A percentile compares a stretch with the other conserved stretches of the same genome.
Evolutionary conservation across 1,140 invertebrate species (phyloP).

Genomic region (Bactericera cockerelli): DNA sequence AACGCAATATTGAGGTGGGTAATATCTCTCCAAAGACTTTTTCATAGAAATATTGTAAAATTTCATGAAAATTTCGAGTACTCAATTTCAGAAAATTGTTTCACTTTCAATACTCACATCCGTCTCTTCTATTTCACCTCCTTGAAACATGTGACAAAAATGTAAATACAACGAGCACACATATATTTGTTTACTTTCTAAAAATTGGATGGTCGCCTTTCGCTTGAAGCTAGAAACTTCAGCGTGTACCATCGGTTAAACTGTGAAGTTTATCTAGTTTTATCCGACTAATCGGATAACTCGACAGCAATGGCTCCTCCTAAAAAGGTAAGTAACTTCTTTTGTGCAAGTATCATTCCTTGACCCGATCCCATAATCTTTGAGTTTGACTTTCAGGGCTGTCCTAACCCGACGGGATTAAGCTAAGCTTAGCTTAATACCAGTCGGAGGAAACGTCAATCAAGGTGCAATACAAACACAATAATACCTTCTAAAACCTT

Average conservation of each 20-base stretch:
- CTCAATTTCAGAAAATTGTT: too few species aligned
- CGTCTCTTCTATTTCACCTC: too few species aligned
- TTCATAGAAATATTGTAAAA: too few species aligned
- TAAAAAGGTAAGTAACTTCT: not conserved
- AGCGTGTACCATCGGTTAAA: not conserved
- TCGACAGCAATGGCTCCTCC: not conserved
- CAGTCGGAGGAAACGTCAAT: too few species aligned
- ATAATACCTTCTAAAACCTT: not conserved
- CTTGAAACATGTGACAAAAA: too few species aligned
- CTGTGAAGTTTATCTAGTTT: not conserved
- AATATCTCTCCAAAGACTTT: too few species aligned
- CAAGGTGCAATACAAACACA: too few species aligned
- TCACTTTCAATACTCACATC: too few species aligned
- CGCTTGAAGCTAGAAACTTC: not conserved
- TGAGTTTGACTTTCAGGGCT: not conserved
- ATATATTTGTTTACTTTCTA: not conserved
- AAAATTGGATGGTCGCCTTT: not conserved
- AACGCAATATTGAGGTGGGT: too few species aligned
- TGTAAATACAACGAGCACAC: not conserved
- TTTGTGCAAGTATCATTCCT: not conserved
- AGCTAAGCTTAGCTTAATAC: not conserved
- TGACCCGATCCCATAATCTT: not conserved
- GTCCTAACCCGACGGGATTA: not conserved
- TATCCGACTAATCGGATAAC: constrained; percentile 5
- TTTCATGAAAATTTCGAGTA: too few species aligned